These are phyloP conservation scores for Chelonus insularis DNA, from an alignment of 1,140 invertebrate genomes.

Conservation along the genomic window DNA sequence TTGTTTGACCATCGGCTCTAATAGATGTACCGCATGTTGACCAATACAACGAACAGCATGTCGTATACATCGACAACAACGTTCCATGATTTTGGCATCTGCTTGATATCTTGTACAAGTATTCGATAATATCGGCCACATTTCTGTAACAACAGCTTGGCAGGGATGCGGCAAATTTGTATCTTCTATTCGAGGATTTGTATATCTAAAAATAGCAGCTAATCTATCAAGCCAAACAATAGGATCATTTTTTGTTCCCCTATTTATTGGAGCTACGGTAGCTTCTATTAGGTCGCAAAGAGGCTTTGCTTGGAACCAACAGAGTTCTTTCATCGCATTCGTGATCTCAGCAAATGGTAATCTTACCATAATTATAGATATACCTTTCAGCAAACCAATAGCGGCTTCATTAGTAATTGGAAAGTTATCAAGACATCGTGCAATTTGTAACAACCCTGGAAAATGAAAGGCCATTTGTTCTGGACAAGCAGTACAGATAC, in stretches of 20 bases:
- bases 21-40: conserved; percentile 73
- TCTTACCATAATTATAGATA: conserved; percentile 66
- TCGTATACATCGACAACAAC: conserved; percentile 85
- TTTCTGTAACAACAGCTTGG: conserved; percentile 75
- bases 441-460: conserved; percentile 77
- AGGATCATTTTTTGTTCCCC: conserved; percentile 74
- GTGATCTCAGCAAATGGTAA: conserved; percentile 68
- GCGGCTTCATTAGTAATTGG: conserved; percentile 79
- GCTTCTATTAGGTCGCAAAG: conserved; percentile 65
- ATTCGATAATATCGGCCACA: conserved; percentile 84
- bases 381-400: conserved; percentile 80
- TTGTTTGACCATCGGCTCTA: conserved; percentile 82
- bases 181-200: conserved; percentile 67
- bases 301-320: conserved; percentile 74
- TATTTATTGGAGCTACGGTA: conserved; percentile 45
- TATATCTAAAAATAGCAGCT: conserved; percentile 84
- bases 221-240: conserved; percentile 90
- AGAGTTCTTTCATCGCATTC: conserved; percentile 76
- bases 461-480: conserved; percentile 82
- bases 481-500: conserved; percentile 78
- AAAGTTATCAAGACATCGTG: conserved; percentile 77
- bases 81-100: conserved; percentile 88
- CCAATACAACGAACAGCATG: conserved; percentile 88
- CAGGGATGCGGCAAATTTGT: conserved; percentile 74
- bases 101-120: conserved; percentile 76